Percentiles rank a stretch among this genome's conserved stretches.
phyloP scores from a whole-genome alignment of 2,888 invertebrate species.

The Coenonympha arcania region DNA sequence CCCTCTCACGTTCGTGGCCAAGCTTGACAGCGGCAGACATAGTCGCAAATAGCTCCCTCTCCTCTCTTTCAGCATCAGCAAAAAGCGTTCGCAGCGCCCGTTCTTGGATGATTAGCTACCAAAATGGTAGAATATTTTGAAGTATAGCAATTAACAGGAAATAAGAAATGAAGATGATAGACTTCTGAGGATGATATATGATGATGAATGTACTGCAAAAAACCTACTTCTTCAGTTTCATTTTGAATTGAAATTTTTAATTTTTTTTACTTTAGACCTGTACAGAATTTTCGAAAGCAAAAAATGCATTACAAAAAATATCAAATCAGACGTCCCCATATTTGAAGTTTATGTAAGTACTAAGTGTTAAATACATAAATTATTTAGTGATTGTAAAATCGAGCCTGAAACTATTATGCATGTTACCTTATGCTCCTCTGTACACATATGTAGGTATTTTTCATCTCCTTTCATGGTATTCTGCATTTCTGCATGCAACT shows the following conservation, averaged over 20 bases:
- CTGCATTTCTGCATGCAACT: slow-evolving; percentile 83
- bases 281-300: too few species aligned
- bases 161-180: background rate
- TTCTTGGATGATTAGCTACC: slow-evolving; percentile 70
- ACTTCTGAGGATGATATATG: too few species aligned
- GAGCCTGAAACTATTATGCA: background rate
- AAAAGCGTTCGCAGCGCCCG: slow-evolving; percentile 76
- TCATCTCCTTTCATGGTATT: slow-evolving; percentile 84
- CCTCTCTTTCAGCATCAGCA: slow-evolving; percentile 79
- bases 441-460: slow-evolving; percentile 81
- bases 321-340: too few species aligned
- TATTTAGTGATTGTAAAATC: too few species aligned
- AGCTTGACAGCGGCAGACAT: slow-evolving; percentile 84
- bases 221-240: too few species aligned
- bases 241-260: too few species aligned
- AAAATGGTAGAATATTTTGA: slow-evolving; percentile 12
- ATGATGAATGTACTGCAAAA: too few species aligned
- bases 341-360: too few species aligned
- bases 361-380: too few species aligned
- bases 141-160: background rate
- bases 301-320: too few species aligned
- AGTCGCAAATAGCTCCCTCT: slow-evolving; percentile 81
- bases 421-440: slow-evolving; percentile 77
- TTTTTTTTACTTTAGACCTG: too few species aligned
- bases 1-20: slow-evolving; percentile 87